Evolutionary conservation across 1,140 invertebrate genomes (phyloP).

Genomic region (Danaus melanippus): DNA sequence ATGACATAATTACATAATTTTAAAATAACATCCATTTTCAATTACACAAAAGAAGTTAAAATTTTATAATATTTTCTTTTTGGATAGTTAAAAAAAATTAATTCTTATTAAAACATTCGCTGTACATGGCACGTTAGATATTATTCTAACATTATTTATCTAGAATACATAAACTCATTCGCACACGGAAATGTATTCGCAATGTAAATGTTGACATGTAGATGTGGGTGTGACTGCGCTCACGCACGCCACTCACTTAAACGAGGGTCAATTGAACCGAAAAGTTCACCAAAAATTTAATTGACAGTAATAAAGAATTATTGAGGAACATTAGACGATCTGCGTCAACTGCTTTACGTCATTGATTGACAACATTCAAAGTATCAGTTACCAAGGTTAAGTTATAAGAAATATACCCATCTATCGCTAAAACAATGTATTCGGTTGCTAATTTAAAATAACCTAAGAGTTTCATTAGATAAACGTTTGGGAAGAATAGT

Average conservation of each 20-base stretch:
- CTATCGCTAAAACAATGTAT: not conserved
- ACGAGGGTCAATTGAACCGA: slow-evolving; percentile 54
- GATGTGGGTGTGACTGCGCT: slow-evolving; percentile 33
- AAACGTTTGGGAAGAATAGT: too few species aligned
- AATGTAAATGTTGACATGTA: slow-evolving; percentile 7
- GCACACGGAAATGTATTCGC: slow-evolving; percentile 3
- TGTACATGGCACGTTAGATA: too few species aligned
- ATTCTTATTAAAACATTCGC: not conserved
- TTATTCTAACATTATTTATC: too few species aligned
- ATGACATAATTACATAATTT: too few species aligned
- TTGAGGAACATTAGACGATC: slow-evolving; percentile 38
- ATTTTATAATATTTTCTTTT: too few species aligned
- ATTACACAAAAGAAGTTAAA: too few species aligned
- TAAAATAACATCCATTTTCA: too few species aligned
- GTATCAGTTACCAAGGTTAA: slow-evolving; percentile 30
- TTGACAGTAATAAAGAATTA: slow-evolving; percentile 55
- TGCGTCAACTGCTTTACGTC: slow-evolving; percentile 54
- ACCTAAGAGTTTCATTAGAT: too few species aligned
- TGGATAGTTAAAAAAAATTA: not conserved
- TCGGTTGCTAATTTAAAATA: not conserved
- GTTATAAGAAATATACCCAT: slow-evolving; percentile 4
- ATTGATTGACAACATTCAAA: slow-evolving; percentile 27
- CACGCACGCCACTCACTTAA: slow-evolving; percentile 34
- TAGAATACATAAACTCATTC: not conserved
- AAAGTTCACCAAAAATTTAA: slow-evolving; percentile 57